Evolutionary conservation across 2,113 vertebrate species (phyloP).

Genomic region (Bubo bubo): DNA sequence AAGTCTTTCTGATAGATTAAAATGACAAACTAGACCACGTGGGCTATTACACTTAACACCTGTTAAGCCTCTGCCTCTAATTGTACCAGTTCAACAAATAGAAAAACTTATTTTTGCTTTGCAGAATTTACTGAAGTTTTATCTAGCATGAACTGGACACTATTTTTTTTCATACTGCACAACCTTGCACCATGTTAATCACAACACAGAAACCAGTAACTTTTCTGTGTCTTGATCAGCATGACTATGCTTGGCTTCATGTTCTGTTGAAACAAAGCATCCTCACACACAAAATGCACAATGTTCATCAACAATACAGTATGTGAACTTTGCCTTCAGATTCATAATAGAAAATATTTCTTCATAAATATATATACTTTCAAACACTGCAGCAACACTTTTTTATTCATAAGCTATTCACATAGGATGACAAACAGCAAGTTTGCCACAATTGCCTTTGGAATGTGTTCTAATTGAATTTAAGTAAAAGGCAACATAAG

Average conservation of each 20-base stretch:
- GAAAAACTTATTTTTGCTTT: neutral
- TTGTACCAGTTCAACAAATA: neutral
- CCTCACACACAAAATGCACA: neutral
- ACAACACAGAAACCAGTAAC: neutral
- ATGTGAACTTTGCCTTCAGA: neutral
- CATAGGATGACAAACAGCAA: neutral
- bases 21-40: neutral
- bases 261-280: neutral
- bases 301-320: neutral
- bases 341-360: neutral
- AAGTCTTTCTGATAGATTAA: neutral
- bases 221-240: neutral
- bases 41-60: neutral
- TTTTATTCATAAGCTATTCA: neutral
- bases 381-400: neutral
- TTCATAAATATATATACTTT: neutral
- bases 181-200: neutral
- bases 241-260: neutral
- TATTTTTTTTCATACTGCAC: neutral
- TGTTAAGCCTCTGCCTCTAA: neutral
- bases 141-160: rapidly evolving
- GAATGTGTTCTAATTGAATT: neutral
- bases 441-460: neutral
- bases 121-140: neutral
- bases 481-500: neutral